Evolutionary conservation across 1,140 invertebrate species (phyloP).

Genomic region (Thalassaphorura encarpata): DNA sequence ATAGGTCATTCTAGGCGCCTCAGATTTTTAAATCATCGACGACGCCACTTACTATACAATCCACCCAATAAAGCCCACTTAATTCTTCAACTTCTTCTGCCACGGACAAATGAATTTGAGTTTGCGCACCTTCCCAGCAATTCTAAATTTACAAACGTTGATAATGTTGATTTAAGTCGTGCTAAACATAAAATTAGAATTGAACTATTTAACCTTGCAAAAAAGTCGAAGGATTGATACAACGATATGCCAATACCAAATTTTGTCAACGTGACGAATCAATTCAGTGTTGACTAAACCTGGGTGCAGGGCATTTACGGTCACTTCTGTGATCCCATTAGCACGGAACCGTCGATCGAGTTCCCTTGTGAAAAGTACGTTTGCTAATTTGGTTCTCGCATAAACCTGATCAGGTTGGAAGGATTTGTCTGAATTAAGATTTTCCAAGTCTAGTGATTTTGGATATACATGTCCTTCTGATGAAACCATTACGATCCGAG

Average conservation of each 20-base stretch:
- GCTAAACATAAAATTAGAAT: too few relatives aligned
- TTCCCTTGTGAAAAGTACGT: slow-evolving; percentile 73
- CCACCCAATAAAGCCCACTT: slow-evolving; percentile 39
- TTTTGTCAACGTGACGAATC: background rate
- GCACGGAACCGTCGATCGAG: slow-evolving; percentile 55
- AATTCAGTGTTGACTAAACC: slow-evolving; percentile 13
- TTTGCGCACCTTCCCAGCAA: slow-evolving; percentile 40
- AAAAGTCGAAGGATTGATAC: background rate
- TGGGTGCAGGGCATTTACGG: slow-evolving; percentile 11
- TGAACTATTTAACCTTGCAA: slow-evolving; percentile 1
- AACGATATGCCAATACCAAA: background rate
- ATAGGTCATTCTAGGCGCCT: background rate
- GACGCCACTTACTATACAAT: slow-evolving; percentile 33
- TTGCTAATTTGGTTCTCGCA: slow-evolving; percentile 75
- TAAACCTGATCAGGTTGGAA: slow-evolving; percentile 59
- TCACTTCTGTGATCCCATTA: slow-evolving; percentile 18
- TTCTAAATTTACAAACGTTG: too few relatives aligned
- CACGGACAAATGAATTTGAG: slow-evolving; percentile 36
- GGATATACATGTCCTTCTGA: slow-evolving; percentile 65
- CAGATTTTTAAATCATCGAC: background rate
- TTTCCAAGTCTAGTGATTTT: slow-evolving; percentile 57
- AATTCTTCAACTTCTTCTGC: slow-evolving; percentile 35
- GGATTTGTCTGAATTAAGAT: slow-evolving; percentile 57
- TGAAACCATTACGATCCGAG: slow-evolving; percentile 73
- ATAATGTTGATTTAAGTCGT: too few relatives aligned